Evolutionary conservation across 2,113 vertebrate genomes (phyloP).

Genomic region (Lota lota): DNA sequence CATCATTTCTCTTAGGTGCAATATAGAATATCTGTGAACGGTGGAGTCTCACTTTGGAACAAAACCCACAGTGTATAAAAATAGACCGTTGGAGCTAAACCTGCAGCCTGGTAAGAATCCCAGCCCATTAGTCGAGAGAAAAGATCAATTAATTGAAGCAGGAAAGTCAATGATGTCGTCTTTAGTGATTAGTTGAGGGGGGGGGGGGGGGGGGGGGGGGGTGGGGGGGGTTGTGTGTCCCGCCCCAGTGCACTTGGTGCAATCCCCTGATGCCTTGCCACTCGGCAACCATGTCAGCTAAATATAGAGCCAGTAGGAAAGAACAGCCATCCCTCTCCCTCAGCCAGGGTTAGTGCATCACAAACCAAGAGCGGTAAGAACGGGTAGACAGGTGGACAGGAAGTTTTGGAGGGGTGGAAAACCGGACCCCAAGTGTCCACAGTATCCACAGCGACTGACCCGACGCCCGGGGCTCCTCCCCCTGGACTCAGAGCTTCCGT

Average conservation of each 20-base stretch:
- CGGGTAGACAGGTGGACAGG: conserved; percentile 6
- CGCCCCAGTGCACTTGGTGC: too few species aligned
- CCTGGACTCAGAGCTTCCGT: conserved; percentile 38
- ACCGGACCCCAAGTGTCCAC: background rate
- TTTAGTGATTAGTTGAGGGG: background rate
- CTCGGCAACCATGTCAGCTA: background rate
- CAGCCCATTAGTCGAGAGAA: background rate
- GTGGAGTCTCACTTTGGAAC: background rate
- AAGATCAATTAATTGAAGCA: background rate
- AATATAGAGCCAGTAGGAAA: background rate
- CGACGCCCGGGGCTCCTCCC: conserved; percentile 61
- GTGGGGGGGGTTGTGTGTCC: too few species aligned
- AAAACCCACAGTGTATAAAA: background rate
- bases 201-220: too few species aligned
- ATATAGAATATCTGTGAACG: too few species aligned
- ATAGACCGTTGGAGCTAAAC: background rate
- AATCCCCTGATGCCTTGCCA: too few species aligned
- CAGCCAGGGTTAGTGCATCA: background rate
- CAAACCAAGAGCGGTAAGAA: background rate
- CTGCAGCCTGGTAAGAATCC: background rate
- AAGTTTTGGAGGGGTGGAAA: background rate
- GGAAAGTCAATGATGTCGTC: background rate
- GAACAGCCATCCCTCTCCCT: background rate
- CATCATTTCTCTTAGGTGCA: too few species aligned
- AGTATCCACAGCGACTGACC: conserved; percentile 55